These are phyloP conservation scores for Canis aureus DNA, from an alignment of 2,113 vertebrate genomes.

Conservation along the genomic window DNA sequence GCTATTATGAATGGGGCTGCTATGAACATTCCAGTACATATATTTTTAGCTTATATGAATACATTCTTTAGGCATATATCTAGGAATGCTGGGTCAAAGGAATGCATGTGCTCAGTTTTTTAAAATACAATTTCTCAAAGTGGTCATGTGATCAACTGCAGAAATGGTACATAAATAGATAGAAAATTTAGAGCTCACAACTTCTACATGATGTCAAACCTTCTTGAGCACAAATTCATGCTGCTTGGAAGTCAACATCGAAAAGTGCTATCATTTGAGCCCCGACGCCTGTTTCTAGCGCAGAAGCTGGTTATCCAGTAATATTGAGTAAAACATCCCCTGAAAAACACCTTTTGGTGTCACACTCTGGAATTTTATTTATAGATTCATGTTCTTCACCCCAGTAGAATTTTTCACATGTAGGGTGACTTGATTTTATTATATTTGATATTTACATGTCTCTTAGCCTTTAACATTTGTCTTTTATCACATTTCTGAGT, in stretches of 20 bases:
- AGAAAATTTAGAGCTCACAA: not conserved
- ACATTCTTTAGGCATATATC: slow-evolving; percentile 1
- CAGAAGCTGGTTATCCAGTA: not conserved
- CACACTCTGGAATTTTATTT: slow-evolving; percentile 33
- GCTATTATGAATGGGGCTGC: not conserved
- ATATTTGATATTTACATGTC: slow-evolving; percentile 62
- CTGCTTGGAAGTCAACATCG: not conserved
- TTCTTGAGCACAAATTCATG: not conserved
- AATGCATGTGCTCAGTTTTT: slow-evolving; percentile 39
- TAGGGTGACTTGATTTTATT: slow-evolving; percentile 52
- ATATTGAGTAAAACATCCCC: not conserved
- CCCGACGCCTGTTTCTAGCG: not conserved
- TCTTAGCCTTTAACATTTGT: slow-evolving; percentile 62
- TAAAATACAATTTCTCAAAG: slow-evolving; percentile 47
- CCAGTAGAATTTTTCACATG: not conserved
- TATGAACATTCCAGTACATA: not conserved
- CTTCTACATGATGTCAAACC: not conserved
- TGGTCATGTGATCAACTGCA: not conserved
- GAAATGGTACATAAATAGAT: not conserved
- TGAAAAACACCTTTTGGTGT: not conserved
- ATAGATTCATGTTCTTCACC: not conserved
- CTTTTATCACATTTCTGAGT: slow-evolving; percentile 59
- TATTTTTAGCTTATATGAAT: slow-evolving; percentile 1
- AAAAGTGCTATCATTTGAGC: not conserved
- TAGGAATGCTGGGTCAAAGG: slow-evolving; percentile 6